Evolutionary conservation across 2,113 vertebrate genomes (phyloP).

Genomic region (Pygoscelis antarcticus): DNA sequence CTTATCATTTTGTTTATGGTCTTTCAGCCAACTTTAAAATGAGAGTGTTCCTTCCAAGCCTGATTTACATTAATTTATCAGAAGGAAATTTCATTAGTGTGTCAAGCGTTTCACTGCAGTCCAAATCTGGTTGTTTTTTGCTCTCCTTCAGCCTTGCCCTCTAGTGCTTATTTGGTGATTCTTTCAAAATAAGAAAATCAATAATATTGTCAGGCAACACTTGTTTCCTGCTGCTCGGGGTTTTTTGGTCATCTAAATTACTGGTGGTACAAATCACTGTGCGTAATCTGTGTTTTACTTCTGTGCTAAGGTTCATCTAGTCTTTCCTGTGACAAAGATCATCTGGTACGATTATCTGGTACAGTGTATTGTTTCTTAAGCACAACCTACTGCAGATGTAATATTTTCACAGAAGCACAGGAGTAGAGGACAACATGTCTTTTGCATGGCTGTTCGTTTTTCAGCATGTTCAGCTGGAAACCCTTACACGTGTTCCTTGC

Average conservation of each 20-base stretch:
- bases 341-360: no score
- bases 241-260: not conserved
- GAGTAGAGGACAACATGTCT: not conserved
- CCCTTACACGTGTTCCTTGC: rapidly evolving
- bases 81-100: not conserved
- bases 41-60: not conserved
- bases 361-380: not conserved
- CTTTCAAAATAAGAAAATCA: not conserved
- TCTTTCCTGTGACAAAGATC: not conserved
- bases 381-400: no score
- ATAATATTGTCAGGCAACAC: not conserved
- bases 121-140: not conserved
- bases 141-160: not conserved
- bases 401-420: not conserved
- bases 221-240: not conserved
- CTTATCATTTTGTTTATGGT: not conserved
- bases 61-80: not conserved
- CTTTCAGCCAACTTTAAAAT: not conserved
- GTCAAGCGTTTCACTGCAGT: not conserved
- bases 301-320: not conserved
- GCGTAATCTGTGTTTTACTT: not conserved
- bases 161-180: not conserved
- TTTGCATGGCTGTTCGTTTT: not conserved
- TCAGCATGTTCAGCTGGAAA: not conserved
- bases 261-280: not conserved